A percentile compares a stretch with the other conserved stretches of the same genome.
These are phyloP conservation scores for Reticulitermes lucifugus DNA, from an alignment of 2,888 invertebrate species.

Conservation along the genomic window DNA sequence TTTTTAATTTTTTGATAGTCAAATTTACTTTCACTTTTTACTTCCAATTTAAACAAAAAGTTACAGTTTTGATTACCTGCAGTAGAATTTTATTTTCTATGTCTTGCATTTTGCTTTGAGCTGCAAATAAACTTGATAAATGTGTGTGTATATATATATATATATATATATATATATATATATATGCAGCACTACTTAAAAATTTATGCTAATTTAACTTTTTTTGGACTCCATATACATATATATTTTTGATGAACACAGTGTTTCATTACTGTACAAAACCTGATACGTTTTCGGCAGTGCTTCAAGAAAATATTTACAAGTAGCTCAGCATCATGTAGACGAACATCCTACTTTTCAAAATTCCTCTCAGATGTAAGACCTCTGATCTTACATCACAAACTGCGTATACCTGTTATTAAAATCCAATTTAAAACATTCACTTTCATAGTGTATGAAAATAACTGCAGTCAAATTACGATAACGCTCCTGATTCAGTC, in stretches of 20 bases:
- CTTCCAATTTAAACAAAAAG: conserved; percentile 20
- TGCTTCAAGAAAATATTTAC: conserved; percentile 41
- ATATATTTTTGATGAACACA: conserved; percentile 27
- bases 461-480: conserved; percentile 38
- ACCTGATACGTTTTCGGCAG: conserved; percentile 40
- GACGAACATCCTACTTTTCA: conserved; percentile 26
- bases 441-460: conserved; percentile 19
- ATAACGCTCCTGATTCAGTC: conserved; percentile 11
- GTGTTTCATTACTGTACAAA: conserved; percentile 38
- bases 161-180: neutral
- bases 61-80: conserved; percentile 28
- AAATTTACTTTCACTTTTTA: no score
- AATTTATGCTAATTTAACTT: conserved; percentile 32
- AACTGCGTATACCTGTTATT: neutral
- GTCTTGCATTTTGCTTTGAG: conserved; percentile 8
- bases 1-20: neutral
- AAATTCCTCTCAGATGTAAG: neutral
- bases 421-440: conserved; percentile 34
- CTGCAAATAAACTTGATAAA: conserved; percentile 8
- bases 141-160: neutral
- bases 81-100: neutral
- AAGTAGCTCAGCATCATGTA: conserved; percentile 28
- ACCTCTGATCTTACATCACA: neutral
- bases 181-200: conserved; percentile 28
- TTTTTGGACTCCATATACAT: conserved; percentile 9